These are phyloP conservation scores for Spialia ferax DNA, from an alignment of 2,888 invertebrate genomes.

Conservation along the genomic window DNA sequence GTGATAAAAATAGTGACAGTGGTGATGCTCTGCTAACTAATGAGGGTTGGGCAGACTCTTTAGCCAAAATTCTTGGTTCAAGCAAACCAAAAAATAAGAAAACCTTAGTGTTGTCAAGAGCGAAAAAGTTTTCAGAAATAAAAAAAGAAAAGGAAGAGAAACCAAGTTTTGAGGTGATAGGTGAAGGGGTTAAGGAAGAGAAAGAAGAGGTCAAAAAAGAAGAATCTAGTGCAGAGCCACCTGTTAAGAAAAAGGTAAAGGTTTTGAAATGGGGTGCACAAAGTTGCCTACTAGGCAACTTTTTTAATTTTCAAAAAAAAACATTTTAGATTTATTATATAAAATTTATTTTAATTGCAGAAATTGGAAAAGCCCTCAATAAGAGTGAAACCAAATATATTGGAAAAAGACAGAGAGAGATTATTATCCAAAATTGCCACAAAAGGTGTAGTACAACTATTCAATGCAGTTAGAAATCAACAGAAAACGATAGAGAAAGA, in stretches of 20 bases:
- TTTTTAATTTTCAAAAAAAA: too few relatives aligned
- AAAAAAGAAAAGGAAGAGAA: constrained; percentile 76
- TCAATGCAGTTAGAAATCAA: constrained; percentile 95
- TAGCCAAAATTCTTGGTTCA: constrained; percentile 92
- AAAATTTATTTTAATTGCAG: constrained; percentile 66
- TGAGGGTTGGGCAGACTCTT: constrained; percentile 93
- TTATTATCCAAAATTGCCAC: constrained; percentile 94
- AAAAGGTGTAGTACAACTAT: constrained; percentile 96
- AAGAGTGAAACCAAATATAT: constrained; percentile 91
- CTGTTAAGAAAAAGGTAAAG: constrained; percentile 68
- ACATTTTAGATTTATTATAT: too few relatives aligned
- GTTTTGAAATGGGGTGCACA: too few relatives aligned
- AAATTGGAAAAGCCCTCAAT: constrained; percentile 88
- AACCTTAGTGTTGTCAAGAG: constrained; percentile 91
- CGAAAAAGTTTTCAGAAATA: constrained; percentile 89
- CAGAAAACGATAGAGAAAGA: constrained; percentile 92
- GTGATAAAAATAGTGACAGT: constrained; percentile 42
- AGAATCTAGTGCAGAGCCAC: constrained; percentile 58
- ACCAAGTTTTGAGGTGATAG: constrained; percentile 90
- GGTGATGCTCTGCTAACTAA: constrained; percentile 77
- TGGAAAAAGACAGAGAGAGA: constrained; percentile 92
- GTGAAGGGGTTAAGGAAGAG: constrained; percentile 79
- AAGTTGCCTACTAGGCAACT: too few relatives aligned
- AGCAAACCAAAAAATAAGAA: constrained; percentile 92
- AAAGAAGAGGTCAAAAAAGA: constrained; percentile 69